Evolutionary conservation across 2,888 invertebrate genomes (phyloP).

Genomic region (Hydroisotoma schaefferi): DNA sequence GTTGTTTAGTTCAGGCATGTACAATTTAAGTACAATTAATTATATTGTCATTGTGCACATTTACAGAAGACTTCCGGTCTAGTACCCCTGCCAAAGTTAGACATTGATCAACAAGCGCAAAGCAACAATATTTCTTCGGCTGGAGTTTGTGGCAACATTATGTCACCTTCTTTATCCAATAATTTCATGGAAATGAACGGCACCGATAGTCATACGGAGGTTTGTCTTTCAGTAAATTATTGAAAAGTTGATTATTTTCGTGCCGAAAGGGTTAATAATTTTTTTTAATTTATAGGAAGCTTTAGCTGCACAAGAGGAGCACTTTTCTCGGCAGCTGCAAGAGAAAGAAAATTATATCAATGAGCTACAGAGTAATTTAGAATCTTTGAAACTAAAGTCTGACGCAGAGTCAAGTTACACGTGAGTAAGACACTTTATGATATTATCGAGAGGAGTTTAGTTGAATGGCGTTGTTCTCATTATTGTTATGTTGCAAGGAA

Average conservation of each 20-base stretch:
- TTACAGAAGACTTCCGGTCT: background rate
- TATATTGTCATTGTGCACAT: no score
- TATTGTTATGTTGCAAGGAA: background rate
- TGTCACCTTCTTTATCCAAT: constrained; percentile 41
- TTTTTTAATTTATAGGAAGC: constrained; percentile 24
- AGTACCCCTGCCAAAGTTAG: background rate
- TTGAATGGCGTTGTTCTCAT: background rate
- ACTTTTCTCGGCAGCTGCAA: constrained; percentile 30
- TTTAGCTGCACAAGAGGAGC: constrained; percentile 35
- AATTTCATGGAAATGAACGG: constrained; percentile 41
- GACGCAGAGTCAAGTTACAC: constrained; percentile 15
- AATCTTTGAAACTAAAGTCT: constrained; percentile 20
- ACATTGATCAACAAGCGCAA: background rate
- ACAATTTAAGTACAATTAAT: no score
- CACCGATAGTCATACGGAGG: constrained; percentile 24
- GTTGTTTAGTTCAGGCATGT: no score
- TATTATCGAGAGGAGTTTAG: background rate
- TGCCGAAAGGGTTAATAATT: background rate
- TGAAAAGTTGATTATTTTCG: background rate
- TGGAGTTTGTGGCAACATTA: constrained; percentile 32
- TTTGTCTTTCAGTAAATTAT: background rate
- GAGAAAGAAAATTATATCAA: constrained; percentile 36
- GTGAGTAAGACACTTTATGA: background rate
- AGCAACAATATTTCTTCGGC: constrained; percentile 10
- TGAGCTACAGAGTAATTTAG: constrained; percentile 31